phyloP scores from a whole-genome alignment of 2,113 vertebrate genomes.

The Aplodontia rufa region DNA sequence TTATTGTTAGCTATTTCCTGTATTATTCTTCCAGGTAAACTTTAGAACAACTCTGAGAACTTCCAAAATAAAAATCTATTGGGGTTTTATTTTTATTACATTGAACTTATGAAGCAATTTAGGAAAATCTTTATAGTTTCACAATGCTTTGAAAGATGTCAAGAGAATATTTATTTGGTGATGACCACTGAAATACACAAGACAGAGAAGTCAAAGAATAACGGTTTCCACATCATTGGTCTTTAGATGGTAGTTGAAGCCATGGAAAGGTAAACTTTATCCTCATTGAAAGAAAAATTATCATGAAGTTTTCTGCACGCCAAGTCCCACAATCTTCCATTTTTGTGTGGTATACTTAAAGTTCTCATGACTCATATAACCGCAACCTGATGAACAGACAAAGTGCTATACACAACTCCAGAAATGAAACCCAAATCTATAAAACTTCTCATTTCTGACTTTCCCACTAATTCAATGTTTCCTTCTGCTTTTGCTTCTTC shows the following conservation, averaged over 20 bases:
- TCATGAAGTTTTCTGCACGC: not conserved
- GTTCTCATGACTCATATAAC: not conserved
- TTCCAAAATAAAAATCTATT: not conserved
- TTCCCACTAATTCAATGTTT: not conserved
- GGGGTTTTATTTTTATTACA: not conserved
- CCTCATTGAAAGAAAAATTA: not conserved
- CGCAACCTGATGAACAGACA: not conserved
- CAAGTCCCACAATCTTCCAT: not conserved
- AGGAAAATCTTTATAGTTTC: not conserved
- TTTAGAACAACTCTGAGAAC: not conserved
- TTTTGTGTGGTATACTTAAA: not conserved
- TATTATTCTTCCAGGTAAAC: not conserved
- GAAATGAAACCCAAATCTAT: not conserved
- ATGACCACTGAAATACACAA: not conserved
- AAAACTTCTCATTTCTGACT: not conserved
- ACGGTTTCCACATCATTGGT: not conserved
- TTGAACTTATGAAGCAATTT: not conserved
- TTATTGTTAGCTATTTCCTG: not conserved
- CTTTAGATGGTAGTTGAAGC: not conserved
- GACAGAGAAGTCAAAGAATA: not conserved
- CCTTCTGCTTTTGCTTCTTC: not conserved
- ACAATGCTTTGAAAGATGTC: not conserved
- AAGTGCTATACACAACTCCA: not conserved
- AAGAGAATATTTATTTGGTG: not conserved
- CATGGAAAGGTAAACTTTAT: not conserved